Conservation (phyloP, 2,797 vertebrate genomes). For the Tragopan temminckii region DNA sequence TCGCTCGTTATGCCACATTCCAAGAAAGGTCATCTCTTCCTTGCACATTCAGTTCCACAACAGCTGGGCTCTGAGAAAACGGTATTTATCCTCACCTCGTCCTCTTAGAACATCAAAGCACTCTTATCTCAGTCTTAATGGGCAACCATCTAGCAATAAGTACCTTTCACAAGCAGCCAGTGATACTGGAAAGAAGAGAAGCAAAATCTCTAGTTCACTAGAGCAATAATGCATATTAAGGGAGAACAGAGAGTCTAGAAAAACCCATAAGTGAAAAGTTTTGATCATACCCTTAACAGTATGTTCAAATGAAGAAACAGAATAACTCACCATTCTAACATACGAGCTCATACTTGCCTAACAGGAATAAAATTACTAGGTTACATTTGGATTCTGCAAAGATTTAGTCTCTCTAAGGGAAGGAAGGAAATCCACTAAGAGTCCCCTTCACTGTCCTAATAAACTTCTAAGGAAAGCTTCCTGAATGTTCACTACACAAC, state of each 20-base stretch:
- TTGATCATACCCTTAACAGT: background rate
- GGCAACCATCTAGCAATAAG: background rate
- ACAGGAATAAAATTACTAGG: background rate
- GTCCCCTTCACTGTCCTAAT: background rate
- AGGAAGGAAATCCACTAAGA: background rate
- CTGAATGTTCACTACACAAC: background rate
- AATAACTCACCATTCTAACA: background rate
- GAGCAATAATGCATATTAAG: background rate
- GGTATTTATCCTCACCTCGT: background rate
- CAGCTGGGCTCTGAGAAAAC: background rate
- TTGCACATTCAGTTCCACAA: fast-evolving
- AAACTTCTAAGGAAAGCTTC: background rate
- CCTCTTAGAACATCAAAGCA: background rate
- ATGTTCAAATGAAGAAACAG: background rate
- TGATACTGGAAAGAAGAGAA: background rate
- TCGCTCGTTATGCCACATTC: fast-evolving
- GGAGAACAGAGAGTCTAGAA: background rate
- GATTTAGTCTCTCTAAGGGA: background rate
- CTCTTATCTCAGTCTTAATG: background rate
- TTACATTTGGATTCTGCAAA: background rate
- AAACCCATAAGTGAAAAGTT: background rate
- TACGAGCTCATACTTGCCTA: background rate
- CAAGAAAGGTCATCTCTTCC: background rate
- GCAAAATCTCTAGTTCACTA: background rate
- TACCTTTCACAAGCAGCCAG: background rate